These are phyloP conservation scores for Sapajus apella DNA, from an alignment of 2,113 vertebrate species.

Conservation along the genomic window DNA sequence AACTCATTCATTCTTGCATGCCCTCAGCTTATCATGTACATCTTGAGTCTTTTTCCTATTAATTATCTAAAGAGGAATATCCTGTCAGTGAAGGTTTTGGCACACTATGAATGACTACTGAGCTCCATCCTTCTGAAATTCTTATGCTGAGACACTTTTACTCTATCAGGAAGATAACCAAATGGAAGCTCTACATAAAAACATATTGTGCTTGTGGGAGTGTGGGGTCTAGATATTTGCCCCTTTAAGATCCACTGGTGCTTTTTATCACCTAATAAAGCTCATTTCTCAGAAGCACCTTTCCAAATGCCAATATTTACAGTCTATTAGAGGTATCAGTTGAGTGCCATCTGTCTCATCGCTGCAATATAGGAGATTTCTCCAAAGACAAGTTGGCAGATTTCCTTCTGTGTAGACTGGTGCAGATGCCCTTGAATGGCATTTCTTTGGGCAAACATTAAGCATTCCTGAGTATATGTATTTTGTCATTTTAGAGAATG, in stretches of 20 bases:
- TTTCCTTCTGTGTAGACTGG: not conserved
- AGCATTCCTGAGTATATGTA: not conserved
- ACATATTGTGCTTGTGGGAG: not conserved
- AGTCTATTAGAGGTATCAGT: not conserved
- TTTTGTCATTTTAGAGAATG: not conserved
- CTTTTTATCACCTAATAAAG: not conserved
- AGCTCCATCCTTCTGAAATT: not conserved
- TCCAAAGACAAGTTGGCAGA: slow-evolving; percentile 14
- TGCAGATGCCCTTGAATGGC: not conserved
- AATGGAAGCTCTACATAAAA: not conserved
- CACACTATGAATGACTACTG: not conserved
- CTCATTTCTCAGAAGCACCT: not conserved
- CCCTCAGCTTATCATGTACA: not conserved
- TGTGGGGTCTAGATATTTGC: not conserved
- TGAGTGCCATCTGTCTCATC: not conserved
- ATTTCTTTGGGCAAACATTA: not conserved
- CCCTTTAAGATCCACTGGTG: not conserved
- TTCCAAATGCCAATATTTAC: not conserved
- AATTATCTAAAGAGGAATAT: not conserved
- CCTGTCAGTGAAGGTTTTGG: not conserved
- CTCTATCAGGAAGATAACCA: not conserved
- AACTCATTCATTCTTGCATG: not conserved
- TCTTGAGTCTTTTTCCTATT: not conserved
- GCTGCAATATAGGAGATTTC: not conserved
- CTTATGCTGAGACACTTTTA: not conserved